These are phyloP conservation scores for Percina caprodes DNA, from an alignment of 2,113 vertebrate genomes.

Conservation along the genomic window DNA sequence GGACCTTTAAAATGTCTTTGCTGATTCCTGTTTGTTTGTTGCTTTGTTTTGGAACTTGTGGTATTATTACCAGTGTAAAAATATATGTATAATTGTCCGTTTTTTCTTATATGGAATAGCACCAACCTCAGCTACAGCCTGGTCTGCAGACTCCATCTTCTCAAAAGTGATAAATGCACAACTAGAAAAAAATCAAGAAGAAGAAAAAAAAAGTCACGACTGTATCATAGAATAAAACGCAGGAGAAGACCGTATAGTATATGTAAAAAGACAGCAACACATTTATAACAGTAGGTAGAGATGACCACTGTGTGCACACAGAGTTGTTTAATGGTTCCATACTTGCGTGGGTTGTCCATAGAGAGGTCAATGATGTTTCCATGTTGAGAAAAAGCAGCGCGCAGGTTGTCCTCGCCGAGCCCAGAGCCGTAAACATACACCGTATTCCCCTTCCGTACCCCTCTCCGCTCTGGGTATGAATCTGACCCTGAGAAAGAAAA, in stretches of 20 bases:
- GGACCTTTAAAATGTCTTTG: too few relatives aligned
- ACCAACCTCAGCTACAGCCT: slow-evolving; percentile 90
- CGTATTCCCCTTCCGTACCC: slow-evolving; percentile 91
- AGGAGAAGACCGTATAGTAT: not conserved
- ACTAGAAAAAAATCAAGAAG: slow-evolving; percentile 70
- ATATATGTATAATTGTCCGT: not conserved
- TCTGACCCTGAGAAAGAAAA: slow-evolving; percentile 85
- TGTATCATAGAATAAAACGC: not conserved
- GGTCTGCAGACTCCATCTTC: slow-evolving; percentile 94
- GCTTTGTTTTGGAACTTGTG: not conserved
- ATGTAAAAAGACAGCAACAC: not conserved
- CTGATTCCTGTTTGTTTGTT: not conserved
- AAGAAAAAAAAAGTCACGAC: slow-evolving; percentile 3
- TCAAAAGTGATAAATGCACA: slow-evolving; percentile 95
- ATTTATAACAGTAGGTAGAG: not conserved
- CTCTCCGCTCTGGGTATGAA: slow-evolving; percentile 88
- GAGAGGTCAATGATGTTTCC: slow-evolving; percentile 94
- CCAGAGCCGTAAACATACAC: slow-evolving; percentile 91
- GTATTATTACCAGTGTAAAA: not conserved
- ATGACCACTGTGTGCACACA: not conserved
- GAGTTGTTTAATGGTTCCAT: slow-evolving; percentile 22
- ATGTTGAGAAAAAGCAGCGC: slow-evolving; percentile 87
- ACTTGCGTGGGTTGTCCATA: slow-evolving; percentile 93
- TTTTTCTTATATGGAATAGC: not conserved
- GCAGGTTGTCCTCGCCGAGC: slow-evolving; percentile 88